Evolutionary conservation across 2,797 vertebrate genomes (phyloP).

Genomic region (Coendou prehensilis): DNA sequence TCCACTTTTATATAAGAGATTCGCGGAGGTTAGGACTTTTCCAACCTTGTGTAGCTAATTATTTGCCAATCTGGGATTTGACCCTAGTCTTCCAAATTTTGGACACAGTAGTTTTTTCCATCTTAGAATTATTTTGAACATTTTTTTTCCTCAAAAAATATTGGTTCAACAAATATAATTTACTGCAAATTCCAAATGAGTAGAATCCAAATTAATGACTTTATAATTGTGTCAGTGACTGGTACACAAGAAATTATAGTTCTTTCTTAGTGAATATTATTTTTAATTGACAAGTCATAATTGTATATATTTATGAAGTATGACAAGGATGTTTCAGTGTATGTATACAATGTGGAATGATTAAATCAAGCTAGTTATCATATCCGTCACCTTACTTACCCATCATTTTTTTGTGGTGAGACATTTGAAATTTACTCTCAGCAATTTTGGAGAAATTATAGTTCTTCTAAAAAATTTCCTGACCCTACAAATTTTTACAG

Average conservation of each 20-base stretch:
- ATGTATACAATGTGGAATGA: not conserved
- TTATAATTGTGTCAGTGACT: not conserved
- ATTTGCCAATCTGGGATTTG: not conserved
- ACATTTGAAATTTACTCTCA: not conserved
- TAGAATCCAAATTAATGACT: not conserved
- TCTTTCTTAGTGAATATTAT: not conserved
- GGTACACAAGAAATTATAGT: not conserved
- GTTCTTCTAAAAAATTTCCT: not conserved
- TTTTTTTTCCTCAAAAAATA: not conserved
- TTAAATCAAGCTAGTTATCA: not conserved
- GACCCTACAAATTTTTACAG: not conserved
- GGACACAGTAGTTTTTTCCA: not conserved
- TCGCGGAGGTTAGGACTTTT: not conserved
- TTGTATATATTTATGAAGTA: not conserved
- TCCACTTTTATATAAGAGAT: not conserved
- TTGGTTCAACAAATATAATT: not conserved
- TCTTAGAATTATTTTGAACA: not conserved
- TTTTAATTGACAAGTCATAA: not conserved
- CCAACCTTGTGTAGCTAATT: not conserved
- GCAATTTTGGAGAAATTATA: constrained; percentile 45
- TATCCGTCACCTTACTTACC: not conserved
- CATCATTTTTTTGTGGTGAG: constrained; percentile 22
- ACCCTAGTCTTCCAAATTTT: not conserved
- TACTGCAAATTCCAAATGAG: not conserved
- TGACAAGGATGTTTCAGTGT: not conserved